Evolutionary conservation across 2,888 invertebrate genomes (phyloP), one percentile per base, ranked within the genome.

Genomic region (Hoplodrina blanda): DNA sequence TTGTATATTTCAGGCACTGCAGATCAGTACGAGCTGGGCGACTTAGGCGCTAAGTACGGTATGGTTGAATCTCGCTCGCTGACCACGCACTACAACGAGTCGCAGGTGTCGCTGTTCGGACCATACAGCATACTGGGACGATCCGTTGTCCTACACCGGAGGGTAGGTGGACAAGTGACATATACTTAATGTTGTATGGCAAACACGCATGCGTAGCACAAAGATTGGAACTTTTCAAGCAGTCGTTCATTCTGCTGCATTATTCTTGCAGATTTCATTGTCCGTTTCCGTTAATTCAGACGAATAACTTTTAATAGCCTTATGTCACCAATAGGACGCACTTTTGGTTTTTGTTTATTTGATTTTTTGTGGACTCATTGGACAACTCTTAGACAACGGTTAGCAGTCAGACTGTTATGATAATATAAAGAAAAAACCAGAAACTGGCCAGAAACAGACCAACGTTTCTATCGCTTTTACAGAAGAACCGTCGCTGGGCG

Each of bases 21-120:
- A 7, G 99, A 99, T 92, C 98, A 98, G 89, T 99, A 98, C 88
- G 97, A 98, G 94, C 97, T 98, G 90, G 99, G 99, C 0, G 98
- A 98, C 89, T 93, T 99, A 37, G 98, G 98, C 85, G 97, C 97
- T 1, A 99, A 99, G 93, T 98, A 98, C 90, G 99, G 99, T 0
- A 95, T 97, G 7, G 93, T 99, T 20, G 97, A 97, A 30, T 91
- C 97, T 13, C 97, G 96, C 0, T 95, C 96, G 59, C 97, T 96
- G 76, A 95, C 92, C 76, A 94, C 96, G 0, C 89, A 91, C 62
- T 98, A 97, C 90, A 98, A 98, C 86, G 99, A 99, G 87, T 98
- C 98, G 0, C 97, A 97, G 89, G 90, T 99, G 50, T 97, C 98
- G 0, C 92, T 99, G 56, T 98, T 98, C 89, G 99, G 99, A 0